Evolutionary conservation across 2,888 invertebrate species (phyloP), one percentile per base, ranked within the genome.

Genomic region (Drosophila percnosoma): DNA sequence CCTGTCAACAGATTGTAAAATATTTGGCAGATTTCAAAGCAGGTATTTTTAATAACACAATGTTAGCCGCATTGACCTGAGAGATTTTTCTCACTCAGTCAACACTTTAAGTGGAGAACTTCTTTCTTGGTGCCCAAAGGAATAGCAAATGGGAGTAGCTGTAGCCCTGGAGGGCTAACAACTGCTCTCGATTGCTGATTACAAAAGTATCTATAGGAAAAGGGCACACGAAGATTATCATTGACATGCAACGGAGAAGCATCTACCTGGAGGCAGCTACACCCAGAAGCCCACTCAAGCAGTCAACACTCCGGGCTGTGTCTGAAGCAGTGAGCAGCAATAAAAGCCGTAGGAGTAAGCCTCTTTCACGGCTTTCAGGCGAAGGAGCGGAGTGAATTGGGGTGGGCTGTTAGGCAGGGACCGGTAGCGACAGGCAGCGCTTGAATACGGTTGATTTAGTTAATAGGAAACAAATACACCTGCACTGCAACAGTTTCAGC

Each of bases 361-460:
- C 73, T 82, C 73, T 84, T 82, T 65, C 59, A 61, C 21, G 53
- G 82, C 66, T 49, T 24, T n/a, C 7, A 24, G n/a, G n/a, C 5
- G 45, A 45, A 45, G 45, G 15, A 45, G 45, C 15, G 2, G 24
- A 13, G 24, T 21, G 42, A 13, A 13, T 42, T 13, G 21, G 21
- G 11, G 11, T 13, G 11, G 42, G 21, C 11, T 13, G 21, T 21
- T 5, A 11, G 21, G 21, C 42, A 13, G 42, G 2, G 7, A 8
- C 33, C 10, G 24, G 31, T 1, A 15, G 45, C 21, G 52, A 52
- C 67, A 66, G 59, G 45, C 45, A 45, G 15, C 54, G 73, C 82
- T 86, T 78, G 74, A 89, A 82, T 84, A 71, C 73, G 71, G 70
- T 80, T 86, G 82, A 83, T 80, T 86, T 87, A 73, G 84, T 79